Evolutionary conservation across 64 coral and sea anemone genomes (phyloP).

Genomic region (Montipora efflorescens): DNA sequence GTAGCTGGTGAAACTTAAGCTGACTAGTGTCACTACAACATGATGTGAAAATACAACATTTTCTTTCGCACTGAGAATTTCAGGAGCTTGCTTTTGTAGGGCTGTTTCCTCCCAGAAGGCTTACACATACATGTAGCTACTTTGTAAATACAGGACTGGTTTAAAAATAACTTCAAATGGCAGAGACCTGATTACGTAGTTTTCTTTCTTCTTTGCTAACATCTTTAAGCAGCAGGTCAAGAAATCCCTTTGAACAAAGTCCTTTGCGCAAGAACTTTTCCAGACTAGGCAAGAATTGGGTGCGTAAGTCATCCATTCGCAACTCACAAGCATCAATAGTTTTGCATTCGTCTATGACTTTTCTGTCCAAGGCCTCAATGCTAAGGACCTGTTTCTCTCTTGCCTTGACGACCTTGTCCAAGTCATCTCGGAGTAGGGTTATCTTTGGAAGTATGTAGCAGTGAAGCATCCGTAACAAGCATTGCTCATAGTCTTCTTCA

Average conservation of each 20-base stretch:
- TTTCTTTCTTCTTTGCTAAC: conserved; percentile 72
- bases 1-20: background rate
- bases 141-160: too few species aligned
- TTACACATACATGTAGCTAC: too few species aligned
- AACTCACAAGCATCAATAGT: conserved; percentile 69
- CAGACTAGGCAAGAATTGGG: conserved; percentile 73
- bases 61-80: background rate
- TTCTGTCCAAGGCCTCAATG: conserved; percentile 70
- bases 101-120: background rate
- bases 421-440: conserved; percentile 67
- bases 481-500: conserved; percentile 73
- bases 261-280: conserved; percentile 58
- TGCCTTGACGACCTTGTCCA: conserved; percentile 71
- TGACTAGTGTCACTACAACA: background rate
- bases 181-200: conserved; percentile 47
- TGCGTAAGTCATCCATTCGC: conserved; percentile 50
- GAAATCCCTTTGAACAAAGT: conserved; percentile 62
- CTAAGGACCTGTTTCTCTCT: conserved; percentile 56
- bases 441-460: conserved; percentile 97
- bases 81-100: background rate
- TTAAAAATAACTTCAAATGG: background rate
- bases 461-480: conserved; percentile 91
- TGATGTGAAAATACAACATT: background rate
- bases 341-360: conserved; percentile 66
- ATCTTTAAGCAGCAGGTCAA: conserved; percentile 78